Evolutionary conservation across 2,888 invertebrate genomes (phyloP), one percentile per base, ranked within the genome.

Genomic region (Harpalus rubripes): DNA sequence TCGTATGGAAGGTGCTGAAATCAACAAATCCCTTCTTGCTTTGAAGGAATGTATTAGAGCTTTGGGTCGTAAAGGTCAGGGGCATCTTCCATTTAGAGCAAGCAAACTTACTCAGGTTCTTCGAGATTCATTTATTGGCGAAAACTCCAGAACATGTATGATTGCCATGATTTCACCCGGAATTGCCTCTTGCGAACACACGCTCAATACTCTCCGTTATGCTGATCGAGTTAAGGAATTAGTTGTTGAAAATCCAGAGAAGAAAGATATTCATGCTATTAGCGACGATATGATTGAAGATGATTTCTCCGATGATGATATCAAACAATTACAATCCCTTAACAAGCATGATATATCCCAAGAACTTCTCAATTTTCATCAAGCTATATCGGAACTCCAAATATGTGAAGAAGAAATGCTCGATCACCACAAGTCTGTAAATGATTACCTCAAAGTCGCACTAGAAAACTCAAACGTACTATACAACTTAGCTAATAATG

Each of bases 121-220:
- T 87, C 94, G 98, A 88, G 99, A 99, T 92, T 98, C 98, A 68
- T 99, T 99, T 92, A 98, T 99, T 89, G 99, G 99, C 8, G 98
- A 98, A 91, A 99, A 99, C 92, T 98, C 98, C 65, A 95, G 96
- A 91, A 99, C 99, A 15, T 99, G 99, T 92, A 99, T 99, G 99
- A 99, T 99, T 91, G 99, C 99, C 85, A 99, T 99, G 98, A 98
- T 99, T 88, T 98, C 98, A 86, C 99, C 99, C 26, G 98, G 99
- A 82, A 94, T 98, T 93, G 96, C 95, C 89, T 98, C 98, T 81
- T 99, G 98, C 91, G 99, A 99, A 90, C 99, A 99, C 92, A 98
- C 99, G 84, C 93, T 99, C 86, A 99, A 99, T 92, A 99, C 99
- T 68, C 93, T 99, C 85, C 94, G 99, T 86, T 99, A 99, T 92